Conservation (phyloP, 2,113 vertebrate genomes). For the Arenaria interpres region DNA sequence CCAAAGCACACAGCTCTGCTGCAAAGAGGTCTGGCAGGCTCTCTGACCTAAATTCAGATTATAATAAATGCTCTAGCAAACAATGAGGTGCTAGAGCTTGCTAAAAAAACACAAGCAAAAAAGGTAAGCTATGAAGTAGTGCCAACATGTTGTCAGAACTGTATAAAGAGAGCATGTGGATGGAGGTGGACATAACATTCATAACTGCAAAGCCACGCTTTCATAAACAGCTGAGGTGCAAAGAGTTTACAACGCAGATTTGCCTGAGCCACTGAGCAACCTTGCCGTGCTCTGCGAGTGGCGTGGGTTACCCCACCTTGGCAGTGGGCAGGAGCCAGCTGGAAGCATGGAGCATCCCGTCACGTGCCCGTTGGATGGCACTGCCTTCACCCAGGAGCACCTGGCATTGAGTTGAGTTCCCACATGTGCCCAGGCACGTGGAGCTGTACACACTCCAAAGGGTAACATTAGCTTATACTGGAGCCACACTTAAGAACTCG, state of each 20-base stretch:
- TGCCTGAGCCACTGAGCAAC: not conserved
- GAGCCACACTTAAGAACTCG: not conserved
- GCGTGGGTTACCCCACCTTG: not conserved
- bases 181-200: not conserved
- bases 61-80: not conserved
- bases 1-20: not conserved
- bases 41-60: not conserved
- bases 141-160: not conserved
- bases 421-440: rapidly evolving
- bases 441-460: not conserved
- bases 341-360: rapidly evolving
- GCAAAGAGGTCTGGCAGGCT: not conserved
- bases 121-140: not conserved
- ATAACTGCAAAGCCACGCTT: not conserved
- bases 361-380: rapidly evolving
- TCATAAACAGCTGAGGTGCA: not conserved
- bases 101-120: not conserved
- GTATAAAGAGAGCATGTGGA: not conserved
- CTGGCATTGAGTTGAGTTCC: not conserved
- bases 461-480: not conserved
- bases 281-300: not conserved
- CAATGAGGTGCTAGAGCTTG: not conserved
- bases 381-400: not conserved
- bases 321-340: not conserved
- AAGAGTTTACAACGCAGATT: not conserved